These are phyloP conservation scores for Melanogrammus aeglefinus DNA, from an alignment of 2,797 vertebrate genomes.

Conservation along the genomic window DNA sequence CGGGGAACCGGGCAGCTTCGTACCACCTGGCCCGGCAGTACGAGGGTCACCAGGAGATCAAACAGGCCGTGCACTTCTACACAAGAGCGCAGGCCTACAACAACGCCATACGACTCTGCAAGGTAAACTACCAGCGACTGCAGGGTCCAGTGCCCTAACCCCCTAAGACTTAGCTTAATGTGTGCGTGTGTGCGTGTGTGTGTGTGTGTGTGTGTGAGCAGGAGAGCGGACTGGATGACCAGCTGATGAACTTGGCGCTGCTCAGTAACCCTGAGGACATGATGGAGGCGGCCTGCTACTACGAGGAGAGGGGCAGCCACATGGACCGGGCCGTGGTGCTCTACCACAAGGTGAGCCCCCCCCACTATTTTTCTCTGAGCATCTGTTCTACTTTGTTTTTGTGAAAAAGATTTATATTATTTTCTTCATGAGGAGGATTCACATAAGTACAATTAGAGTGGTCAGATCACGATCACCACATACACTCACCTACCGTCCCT, in stretches of 20 bases:
- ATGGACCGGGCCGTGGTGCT: conserved; percentile 92
- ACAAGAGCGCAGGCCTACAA: conserved; percentile 94
- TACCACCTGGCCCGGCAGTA: conserved; percentile 95
- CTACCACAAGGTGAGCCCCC: conserved; percentile 86
- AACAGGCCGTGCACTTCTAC: conserved; percentile 94
- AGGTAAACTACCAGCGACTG: conserved; percentile 68
- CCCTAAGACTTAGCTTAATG: not conserved
- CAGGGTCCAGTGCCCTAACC: not conserved
- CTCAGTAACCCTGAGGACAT: conserved; percentile 96
- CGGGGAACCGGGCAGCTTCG: conserved; percentile 87
- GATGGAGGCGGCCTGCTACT: conserved; percentile 95
- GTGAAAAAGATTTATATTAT: no score
- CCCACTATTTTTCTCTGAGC: no score
- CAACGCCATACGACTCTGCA: conserved; percentile 94
- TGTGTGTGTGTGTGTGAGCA: conserved; percentile 43
- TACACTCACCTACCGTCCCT: no score
- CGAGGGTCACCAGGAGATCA: conserved; percentile 86
- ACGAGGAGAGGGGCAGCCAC: conserved; percentile 87
- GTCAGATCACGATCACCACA: no score
- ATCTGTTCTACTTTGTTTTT: no score
- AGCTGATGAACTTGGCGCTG: conserved; percentile 94
- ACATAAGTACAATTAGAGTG: no score
- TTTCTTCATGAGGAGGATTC: no score
- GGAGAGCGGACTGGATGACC: conserved; percentile 90
- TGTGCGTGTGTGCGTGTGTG: not conserved